phyloP scores from a whole-genome alignment of 1,140 invertebrate genomes.

The Acyrthosiphon pisum region DNA sequence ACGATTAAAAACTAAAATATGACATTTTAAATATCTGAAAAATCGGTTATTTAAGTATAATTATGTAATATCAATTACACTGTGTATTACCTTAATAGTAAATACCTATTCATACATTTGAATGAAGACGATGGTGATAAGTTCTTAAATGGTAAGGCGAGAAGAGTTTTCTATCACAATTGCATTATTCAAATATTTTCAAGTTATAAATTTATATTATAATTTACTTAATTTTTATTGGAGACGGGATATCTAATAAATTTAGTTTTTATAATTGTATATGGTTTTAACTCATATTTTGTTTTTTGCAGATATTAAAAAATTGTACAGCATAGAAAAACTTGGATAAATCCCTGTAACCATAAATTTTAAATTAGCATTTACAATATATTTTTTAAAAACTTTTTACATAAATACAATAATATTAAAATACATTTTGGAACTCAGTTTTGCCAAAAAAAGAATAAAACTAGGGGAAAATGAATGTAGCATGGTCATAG shows the following conservation, averaged over 20 bases:
- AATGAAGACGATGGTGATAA: rapidly evolving
- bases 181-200: not conserved
- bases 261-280: not conserved
- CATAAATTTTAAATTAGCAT: not conserved
- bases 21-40: not conserved
- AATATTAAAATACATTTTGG: not conserved
- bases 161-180: not conserved
- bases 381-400: not conserved
- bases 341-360: constrained; percentile 11
- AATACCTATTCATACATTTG: not conserved
- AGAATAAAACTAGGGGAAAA: not conserved
- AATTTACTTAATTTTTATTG: not conserved
- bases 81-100: rapidly evolving
- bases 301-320: not conserved
- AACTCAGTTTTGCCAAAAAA: not conserved
- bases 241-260: not conserved
- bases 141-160: not conserved
- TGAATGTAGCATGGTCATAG: not conserved
- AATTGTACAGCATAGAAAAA: not conserved
- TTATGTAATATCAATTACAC: not conserved
- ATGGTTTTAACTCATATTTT: not conserved
- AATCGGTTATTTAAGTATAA: not conserved
- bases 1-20: not conserved
- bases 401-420: constrained; percentile 26
- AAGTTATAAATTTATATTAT: not conserved